Conservation (phyloP, 2,797 vertebrate genomes). For the Vespertilio murinus region DNA sequence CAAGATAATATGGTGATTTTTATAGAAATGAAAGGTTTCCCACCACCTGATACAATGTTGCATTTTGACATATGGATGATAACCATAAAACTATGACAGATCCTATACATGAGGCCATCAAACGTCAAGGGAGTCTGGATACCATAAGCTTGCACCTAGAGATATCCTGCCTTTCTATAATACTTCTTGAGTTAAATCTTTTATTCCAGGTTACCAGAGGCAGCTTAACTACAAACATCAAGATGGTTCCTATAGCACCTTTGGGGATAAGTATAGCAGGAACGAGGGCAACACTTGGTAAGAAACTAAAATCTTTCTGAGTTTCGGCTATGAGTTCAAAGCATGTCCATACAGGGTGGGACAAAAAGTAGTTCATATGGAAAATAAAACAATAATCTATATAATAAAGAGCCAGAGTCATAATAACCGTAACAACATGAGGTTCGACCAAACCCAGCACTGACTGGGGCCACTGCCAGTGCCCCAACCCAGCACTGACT, state of each 20-base stretch:
- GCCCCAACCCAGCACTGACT: too few relatives aligned
- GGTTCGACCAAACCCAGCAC: too few relatives aligned
- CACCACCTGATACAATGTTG: neutral
- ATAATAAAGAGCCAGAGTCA: neutral
- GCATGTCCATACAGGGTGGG: neutral
- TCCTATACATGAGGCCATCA: neutral
- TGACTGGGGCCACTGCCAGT: too few relatives aligned
- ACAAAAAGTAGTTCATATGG: neutral
- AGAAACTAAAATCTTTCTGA: constrained; percentile 67
- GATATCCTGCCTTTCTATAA: neutral
- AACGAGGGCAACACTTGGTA: constrained; percentile 89
- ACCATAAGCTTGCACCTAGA: neutral
- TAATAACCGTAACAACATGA: too few relatives aligned
- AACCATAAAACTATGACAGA: neutral
- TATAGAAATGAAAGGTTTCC: neutral
- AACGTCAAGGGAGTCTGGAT: neutral
- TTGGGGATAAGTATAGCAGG: constrained; percentile 74
- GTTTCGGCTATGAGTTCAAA: neutral
- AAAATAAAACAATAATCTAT: neutral
- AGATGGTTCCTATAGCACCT: constrained; percentile 92
- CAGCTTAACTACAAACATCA: constrained; percentile 89
- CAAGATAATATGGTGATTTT: neutral
- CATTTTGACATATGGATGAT: neutral
- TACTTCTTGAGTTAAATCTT: neutral
- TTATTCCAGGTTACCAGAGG: constrained; percentile 88